Evolutionary conservation across 1,140 invertebrate species (phyloP).

Genomic region (Sesamia nonagrioides): DNA sequence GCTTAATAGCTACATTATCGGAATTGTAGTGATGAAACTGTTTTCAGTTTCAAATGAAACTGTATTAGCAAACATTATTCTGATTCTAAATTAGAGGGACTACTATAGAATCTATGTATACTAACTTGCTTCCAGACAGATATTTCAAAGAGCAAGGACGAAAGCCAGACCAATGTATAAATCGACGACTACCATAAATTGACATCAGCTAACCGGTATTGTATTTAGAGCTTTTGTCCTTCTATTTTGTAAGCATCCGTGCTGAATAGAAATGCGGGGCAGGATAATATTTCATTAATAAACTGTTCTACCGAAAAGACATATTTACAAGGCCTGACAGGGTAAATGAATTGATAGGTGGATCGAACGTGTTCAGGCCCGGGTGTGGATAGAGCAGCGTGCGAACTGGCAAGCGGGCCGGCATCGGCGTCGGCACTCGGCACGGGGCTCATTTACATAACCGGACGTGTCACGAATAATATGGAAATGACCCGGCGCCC

Average conservation of each 20-base stretch:
- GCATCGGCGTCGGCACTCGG: conserved; percentile 52
- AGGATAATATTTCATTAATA: conserved; percentile 33
- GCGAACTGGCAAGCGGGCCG: conserved; percentile 43
- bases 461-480: conserved; percentile 83
- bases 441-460: conserved; percentile 77
- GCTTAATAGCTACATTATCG: neutral
- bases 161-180: conserved; percentile 30
- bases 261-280: conserved; percentile 18
- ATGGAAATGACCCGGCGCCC: conserved; percentile 77
- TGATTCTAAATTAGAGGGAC: neutral
- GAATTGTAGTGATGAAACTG: conserved; percentile 8
- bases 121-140: conserved; percentile 28
- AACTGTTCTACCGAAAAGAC: conserved; percentile 16
- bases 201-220: conserved; percentile 14
- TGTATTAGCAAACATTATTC: neutral
- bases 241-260: conserved; percentile 11
- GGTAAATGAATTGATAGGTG: conserved; percentile 56
- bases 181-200: conserved; percentile 13
- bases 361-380: conserved; percentile 47
- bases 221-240: neutral
- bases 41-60: neutral
- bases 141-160: conserved; percentile 21
- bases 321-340: conserved; percentile 44
- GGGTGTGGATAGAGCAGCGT: conserved; percentile 48
- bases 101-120: conserved; percentile 29